These are phyloP conservation scores for Callyntrura guangdongensis DNA, from an alignment of 2,888 invertebrate species.

Conservation along the genomic window DNA sequence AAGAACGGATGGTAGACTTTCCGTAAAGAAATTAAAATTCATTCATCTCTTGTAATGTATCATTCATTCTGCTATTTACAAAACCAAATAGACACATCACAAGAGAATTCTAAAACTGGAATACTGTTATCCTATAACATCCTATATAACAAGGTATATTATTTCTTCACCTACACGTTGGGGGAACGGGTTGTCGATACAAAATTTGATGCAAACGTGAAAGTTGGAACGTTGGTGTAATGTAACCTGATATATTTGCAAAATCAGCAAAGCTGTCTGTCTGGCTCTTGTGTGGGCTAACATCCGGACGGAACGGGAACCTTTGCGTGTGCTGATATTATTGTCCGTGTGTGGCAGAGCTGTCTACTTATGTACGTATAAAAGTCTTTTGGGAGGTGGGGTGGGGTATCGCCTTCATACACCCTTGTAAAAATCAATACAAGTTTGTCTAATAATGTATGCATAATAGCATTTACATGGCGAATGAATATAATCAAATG, in stretches of 20 bases:
- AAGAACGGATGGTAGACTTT: conserved; percentile 32
- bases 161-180: no score
- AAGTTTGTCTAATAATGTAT: conserved; percentile 7
- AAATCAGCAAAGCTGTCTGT: conserved; percentile 44
- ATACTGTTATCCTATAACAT: no score
- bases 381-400: not conserved
- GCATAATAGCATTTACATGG: not conserved
- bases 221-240: not conserved
- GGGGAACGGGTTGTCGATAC: not conserved
- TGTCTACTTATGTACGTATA: not conserved
- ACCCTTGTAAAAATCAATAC: conserved; percentile 42
- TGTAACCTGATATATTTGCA: not conserved
- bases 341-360: not conserved
- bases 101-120: conserved; percentile 13
- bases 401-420: not conserved
- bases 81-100: not conserved
- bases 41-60: conserved; percentile 67
- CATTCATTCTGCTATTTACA: conserved; percentile 56
- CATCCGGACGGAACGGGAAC: conserved; percentile 9
- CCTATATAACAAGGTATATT: not conserved
- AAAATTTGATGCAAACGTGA: conserved; percentile 9
- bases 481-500: conserved; percentile 7
- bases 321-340: not conserved
- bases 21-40: conserved; percentile 67
- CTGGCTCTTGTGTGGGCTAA: not conserved